Percentiles rank a stretch among this genome's conserved stretches.
These are phyloP conservation scores for Tenodera sinensis DNA, from an alignment of 2,888 invertebrate genomes.

Conservation along the genomic window DNA sequence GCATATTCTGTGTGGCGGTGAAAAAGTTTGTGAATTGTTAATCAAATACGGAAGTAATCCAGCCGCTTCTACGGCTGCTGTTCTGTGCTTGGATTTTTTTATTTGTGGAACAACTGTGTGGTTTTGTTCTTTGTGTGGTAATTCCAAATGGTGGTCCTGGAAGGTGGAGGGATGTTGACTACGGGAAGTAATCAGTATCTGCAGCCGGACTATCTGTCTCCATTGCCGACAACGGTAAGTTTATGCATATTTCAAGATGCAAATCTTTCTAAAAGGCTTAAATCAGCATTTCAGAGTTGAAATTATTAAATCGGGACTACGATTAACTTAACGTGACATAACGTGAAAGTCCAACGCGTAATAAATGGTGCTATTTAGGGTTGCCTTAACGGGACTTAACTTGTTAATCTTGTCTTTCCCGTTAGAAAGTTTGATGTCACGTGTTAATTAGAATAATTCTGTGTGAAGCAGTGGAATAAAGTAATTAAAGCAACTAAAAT, in stretches of 20 bases:
- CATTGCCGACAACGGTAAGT: conserved; percentile 90
- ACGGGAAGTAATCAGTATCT: conserved; percentile 75
- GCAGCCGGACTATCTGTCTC: conserved; percentile 93
- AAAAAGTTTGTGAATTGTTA: background rate
- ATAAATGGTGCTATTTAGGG: background rate
- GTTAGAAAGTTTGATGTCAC: too few species aligned
- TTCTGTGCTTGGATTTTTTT: background rate
- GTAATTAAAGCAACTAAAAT: too few species aligned
- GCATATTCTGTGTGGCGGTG: background rate
- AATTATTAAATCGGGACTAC: background rate
- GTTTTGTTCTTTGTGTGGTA: background rate
- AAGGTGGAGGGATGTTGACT: conserved; percentile 70
- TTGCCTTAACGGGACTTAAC: too few species aligned
- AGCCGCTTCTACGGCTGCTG: background rate
- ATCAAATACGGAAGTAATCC: background rate
- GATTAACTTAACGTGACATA: too few species aligned
- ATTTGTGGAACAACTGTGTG: conserved; percentile 12
- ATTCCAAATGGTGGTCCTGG: conserved; percentile 79
- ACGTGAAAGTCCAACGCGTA: background rate
- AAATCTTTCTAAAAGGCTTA: background rate
- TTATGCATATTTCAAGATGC: conserved; percentile 33
- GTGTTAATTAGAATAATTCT: too few species aligned
- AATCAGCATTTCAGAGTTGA: background rate
- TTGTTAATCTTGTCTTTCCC: too few species aligned
- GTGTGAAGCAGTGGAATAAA: too few species aligned